Evolutionary conservation across 2,113 vertebrate genomes (phyloP).

Genomic region (Nothoprocta pentlandii): DNA sequence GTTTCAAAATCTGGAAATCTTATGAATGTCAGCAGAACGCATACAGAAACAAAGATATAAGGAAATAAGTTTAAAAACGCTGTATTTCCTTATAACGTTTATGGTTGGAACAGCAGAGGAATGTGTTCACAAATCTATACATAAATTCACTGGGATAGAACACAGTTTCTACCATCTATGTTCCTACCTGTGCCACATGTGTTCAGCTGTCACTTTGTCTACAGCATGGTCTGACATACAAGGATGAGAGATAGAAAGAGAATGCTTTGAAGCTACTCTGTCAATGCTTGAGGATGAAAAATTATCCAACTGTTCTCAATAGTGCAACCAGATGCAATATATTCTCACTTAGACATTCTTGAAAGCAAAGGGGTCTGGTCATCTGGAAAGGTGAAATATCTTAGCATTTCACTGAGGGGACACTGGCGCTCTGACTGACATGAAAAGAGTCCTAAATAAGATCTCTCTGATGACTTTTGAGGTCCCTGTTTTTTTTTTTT

Average conservation of each 20-base stretch:
- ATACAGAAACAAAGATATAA: background rate
- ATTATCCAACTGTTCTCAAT: conserved; percentile 72
- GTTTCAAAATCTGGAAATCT: background rate
- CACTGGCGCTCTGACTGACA: conserved; percentile 27
- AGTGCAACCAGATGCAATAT: conserved; percentile 58
- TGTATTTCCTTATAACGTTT: background rate
- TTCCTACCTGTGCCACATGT: background rate
- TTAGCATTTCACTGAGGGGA: conserved; percentile 34
- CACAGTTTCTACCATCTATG: background rate
- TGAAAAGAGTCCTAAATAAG: background rate
- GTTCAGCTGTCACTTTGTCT: conserved; percentile 6
- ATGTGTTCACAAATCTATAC: background rate
- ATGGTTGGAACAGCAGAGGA: background rate
- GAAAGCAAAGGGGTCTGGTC: conserved; percentile 46
- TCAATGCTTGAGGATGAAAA: conserved; percentile 45
- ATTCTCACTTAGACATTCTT: conserved; percentile 51
- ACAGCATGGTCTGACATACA: background rate
- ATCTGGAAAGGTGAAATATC: conserved; percentile 65
- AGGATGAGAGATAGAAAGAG: conserved; percentile 51
- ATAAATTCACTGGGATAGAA: background rate
- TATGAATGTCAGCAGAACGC: background rate
- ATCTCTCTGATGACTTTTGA: background rate
- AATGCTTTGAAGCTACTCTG: conserved; percentile 69
- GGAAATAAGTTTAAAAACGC: background rate
- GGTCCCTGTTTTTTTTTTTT: background rate